A percentile compares a stretch with the other conserved stretches of the same genome.
phyloP scores from a whole-genome alignment of 1,140 invertebrate genomes.

The Orius insidiosus region DNA sequence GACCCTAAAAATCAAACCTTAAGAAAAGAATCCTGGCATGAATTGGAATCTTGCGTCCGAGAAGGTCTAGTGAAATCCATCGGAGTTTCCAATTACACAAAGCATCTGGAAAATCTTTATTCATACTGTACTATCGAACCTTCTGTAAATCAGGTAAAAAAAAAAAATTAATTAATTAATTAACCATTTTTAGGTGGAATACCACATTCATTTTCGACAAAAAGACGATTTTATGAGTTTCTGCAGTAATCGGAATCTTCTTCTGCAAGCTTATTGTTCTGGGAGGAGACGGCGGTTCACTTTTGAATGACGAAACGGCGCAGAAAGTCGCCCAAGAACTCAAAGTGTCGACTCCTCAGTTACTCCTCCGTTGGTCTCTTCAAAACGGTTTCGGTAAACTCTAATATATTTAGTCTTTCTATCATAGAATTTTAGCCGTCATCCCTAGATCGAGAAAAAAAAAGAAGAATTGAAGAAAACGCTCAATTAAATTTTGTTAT shows the following conservation, averaged over 20 bases:
- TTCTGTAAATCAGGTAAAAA: slow-evolving; percentile 56
- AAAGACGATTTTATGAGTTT: slow-evolving; percentile 37
- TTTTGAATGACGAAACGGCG: slow-evolving; percentile 41
- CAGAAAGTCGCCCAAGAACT: slow-evolving; percentile 36
- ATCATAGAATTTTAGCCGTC: slow-evolving; percentile 31
- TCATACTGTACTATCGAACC: slow-evolving; percentile 40
- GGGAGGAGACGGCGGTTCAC: slow-evolving; percentile 39
- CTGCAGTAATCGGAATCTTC: slow-evolving; percentile 46
- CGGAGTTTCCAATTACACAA: slow-evolving; percentile 70
- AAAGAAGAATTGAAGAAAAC: slow-evolving; percentile 46
- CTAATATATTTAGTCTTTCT: slow-evolving; percentile 10
- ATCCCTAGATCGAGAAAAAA: slow-evolving; percentile 49
- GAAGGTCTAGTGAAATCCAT: slow-evolving; percentile 42
- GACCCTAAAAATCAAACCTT: neutral
- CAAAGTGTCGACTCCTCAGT: slow-evolving; percentile 40
- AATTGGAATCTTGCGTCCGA: slow-evolving; percentile 42
- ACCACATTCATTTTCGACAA: slow-evolving; percentile 57
- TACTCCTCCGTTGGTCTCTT: slow-evolving; percentile 48
- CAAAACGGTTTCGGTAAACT: slow-evolving; percentile 40
- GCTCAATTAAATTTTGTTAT: slow-evolving; percentile 44
- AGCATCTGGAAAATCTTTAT: slow-evolving; percentile 51
- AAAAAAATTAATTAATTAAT: slow-evolving; percentile 8
- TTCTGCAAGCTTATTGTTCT: slow-evolving; percentile 64
- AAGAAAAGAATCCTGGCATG: slow-evolving; percentile 34
- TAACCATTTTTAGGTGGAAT: slow-evolving; percentile 57